A percentile compares a stretch with the other conserved stretches of the same genome.
These are phyloP conservation scores for Blastobasis lacticolella DNA, from an alignment of 2,888 invertebrate species.

Conservation along the genomic window DNA sequence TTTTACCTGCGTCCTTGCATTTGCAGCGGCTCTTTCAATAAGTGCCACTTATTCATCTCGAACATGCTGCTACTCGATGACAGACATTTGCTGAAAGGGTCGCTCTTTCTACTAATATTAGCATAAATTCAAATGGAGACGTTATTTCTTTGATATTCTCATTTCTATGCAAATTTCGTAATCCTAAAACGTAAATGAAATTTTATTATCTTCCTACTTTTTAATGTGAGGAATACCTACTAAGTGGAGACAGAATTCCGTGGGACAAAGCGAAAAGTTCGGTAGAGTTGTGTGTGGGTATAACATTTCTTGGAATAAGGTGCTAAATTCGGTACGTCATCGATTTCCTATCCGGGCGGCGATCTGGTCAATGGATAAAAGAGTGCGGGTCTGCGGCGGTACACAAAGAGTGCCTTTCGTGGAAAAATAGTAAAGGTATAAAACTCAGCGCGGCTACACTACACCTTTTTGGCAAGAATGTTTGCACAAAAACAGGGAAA, in stretches of 20 bases:
- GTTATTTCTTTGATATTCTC: constrained; percentile 37
- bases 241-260: no score
- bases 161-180: constrained; percentile 33
- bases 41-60: constrained; percentile 12
- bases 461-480: not conserved
- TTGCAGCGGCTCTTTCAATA: constrained; percentile 1
- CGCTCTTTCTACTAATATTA: constrained; percentile 33
- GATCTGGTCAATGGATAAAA: constrained; percentile 48
- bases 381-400: constrained; percentile 30
- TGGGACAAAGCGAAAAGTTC: no score
- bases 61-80: constrained; percentile 25
- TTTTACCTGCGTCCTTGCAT: constrained; percentile 29
- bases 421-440: constrained; percentile 36
- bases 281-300: not conserved
- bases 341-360: constrained; percentile 41
- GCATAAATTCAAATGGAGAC: constrained; percentile 35
- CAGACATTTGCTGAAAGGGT: constrained; percentile 28
- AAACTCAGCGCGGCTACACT: constrained; percentile 20
- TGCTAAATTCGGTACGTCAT: constrained; percentile 36
- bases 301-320: constrained; percentile 8
- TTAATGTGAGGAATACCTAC: no score
- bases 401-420: constrained; percentile 41
- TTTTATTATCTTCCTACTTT: constrained; percentile 15
- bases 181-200: constrained; percentile 25
- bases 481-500: not conserved